Percentiles rank a stretch among this genome's conserved stretches.
phyloP scores from a whole-genome alignment of 1,140 invertebrate genomes.

The Delia radicum region DNA sequence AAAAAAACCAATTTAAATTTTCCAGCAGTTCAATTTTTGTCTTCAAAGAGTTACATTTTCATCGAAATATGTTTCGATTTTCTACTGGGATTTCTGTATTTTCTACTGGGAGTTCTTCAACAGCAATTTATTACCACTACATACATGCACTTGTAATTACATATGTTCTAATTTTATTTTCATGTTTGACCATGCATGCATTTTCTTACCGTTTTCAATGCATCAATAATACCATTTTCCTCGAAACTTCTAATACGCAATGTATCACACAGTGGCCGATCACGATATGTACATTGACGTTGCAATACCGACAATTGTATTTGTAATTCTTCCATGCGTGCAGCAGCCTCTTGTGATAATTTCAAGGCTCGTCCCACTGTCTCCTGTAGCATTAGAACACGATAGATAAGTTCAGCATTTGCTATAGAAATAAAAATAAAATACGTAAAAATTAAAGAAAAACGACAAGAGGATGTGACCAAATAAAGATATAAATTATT shows the following conservation, averaged over 20 bases:
- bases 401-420: conserved; percentile 58
- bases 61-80: too few relatives aligned
- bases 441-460: background rate
- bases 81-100: too few relatives aligned
- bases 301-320: conserved; percentile 61
- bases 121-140: too few relatives aligned
- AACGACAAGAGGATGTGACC: background rate
- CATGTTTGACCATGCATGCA: too few relatives aligned
- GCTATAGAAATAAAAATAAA: conserved; percentile 41
- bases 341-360: conserved; percentile 58
- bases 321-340: conserved; percentile 61
- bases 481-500: background rate
- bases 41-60: too few relatives aligned
- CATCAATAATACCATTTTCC: conserved; percentile 56
- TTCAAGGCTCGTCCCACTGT: conserved; percentile 57
- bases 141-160: too few relatives aligned
- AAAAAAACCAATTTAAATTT: too few relatives aligned
- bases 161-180: too few relatives aligned
- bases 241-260: conserved; percentile 62
- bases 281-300: conserved; percentile 61
- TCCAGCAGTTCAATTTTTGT: too few relatives aligned
- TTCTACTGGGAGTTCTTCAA: too few relatives aligned
- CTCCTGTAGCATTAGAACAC: conserved; percentile 57
- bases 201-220: conserved; percentile 48
- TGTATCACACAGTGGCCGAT: conserved; percentile 65